A percentile compares a stretch with the other conserved stretches of the same genome.
phyloP scores from a whole-genome alignment of 1,140 invertebrate species.

The Zaprionus ghesquierei region DNA sequence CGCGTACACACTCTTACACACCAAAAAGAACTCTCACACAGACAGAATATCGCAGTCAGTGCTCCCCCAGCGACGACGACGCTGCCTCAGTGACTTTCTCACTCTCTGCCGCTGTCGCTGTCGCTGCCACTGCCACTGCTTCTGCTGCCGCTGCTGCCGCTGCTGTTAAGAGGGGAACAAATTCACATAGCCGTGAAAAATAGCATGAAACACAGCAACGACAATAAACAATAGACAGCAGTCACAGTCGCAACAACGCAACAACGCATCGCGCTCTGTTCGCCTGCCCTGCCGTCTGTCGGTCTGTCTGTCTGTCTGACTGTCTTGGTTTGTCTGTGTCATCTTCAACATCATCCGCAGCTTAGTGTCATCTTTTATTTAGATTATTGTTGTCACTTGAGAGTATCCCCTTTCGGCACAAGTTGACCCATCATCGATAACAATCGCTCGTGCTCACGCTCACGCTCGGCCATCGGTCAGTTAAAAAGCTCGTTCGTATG shows the following conservation, averaged over 20 bases:
- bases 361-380: background rate
- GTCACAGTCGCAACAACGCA: constrained; percentile 17
- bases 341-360: background rate
- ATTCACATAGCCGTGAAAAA: constrained; percentile 50
- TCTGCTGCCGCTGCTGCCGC: background rate
- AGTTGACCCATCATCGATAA: constrained; percentile 5
- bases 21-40: constrained; percentile 14
- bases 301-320: background rate
- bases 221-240: constrained; percentile 47
- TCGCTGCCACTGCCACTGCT: background rate
- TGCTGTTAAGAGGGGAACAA: constrained; percentile 51
- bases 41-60: constrained; percentile 36
- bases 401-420: background rate
- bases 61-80: constrained; percentile 41
- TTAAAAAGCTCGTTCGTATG: constrained; percentile 22
- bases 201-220: constrained; percentile 45
- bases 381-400: background rate
- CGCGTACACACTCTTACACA: constrained; percentile 6
- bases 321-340: constrained; percentile 17
- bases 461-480: constrained; percentile 8
- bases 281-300: constrained; percentile 5
- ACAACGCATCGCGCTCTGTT: constrained; percentile 29
- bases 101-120: constrained; percentile 7
- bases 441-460: background rate
- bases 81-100: constrained; percentile 29